phyloP scores from a whole-genome alignment of 2,797 vertebrate genomes.

The Tapirus indicus region DNA sequence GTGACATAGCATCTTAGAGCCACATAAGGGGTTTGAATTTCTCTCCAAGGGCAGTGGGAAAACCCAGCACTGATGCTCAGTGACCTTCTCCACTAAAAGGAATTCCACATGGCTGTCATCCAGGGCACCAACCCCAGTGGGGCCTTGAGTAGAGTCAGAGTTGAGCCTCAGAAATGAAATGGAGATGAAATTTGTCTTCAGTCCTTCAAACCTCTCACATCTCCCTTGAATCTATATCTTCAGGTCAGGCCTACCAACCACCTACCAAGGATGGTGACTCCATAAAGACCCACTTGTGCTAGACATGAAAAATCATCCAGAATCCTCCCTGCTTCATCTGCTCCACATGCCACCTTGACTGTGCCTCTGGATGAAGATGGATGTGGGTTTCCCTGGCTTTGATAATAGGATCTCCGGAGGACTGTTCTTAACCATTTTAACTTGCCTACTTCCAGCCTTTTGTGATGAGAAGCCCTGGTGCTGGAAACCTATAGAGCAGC shows the following conservation, averaged over 20 bases:
- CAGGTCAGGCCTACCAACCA: background rate
- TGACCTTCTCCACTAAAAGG: background rate
- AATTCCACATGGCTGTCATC: accelerated
- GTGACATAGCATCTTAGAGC: background rate
- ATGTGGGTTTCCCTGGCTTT: background rate
- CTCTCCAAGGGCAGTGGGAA: background rate
- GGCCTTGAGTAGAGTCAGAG: background rate
- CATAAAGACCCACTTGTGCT: background rate
- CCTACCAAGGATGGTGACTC: no score
- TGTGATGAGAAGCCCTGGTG: background rate
- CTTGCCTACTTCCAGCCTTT: background rate
- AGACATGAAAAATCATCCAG: background rate
- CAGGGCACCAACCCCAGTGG: accelerated
- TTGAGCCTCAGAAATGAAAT: background rate
- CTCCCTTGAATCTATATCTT: background rate
- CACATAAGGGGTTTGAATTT: background rate
- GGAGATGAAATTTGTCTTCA: background rate
- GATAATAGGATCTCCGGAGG: background rate
- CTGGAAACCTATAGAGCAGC: background rate
- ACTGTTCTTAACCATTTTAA: background rate
- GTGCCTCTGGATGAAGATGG: background rate
- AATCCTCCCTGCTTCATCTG: accelerated
- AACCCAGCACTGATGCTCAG: background rate
- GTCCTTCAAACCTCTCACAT: background rate
- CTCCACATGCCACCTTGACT: no score